These are phyloP conservation scores for Cotesia vestalis DNA, from an alignment of 1,140 invertebrate species.

Conservation along the genomic window DNA sequence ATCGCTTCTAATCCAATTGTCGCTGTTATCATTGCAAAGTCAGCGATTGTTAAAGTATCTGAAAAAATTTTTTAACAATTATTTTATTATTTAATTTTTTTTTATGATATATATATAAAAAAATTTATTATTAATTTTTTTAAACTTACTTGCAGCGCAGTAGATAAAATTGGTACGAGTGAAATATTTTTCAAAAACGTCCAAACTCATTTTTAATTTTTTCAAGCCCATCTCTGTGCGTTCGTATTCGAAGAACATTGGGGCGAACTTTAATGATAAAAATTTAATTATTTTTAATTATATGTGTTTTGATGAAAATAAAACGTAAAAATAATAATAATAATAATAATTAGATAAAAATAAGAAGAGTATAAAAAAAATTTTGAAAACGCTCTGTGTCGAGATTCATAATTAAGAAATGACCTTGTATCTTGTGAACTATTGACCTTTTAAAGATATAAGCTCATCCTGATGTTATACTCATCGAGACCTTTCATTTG, in stretches of 20 bases:
- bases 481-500: no score
- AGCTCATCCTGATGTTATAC: no score
- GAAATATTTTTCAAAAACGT: slow-evolving; percentile 76
- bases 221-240: slow-evolving; percentile 72
- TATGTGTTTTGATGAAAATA: no score
- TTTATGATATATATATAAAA: neutral
- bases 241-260: slow-evolving; percentile 78
- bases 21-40: slow-evolving; percentile 75
- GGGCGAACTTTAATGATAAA: slow-evolving; percentile 66
- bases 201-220: slow-evolving; percentile 72
- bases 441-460: no score
- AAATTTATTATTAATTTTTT: neutral
- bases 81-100: neutral
- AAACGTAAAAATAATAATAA: no score
- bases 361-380: no score
- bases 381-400: no score
- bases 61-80: slow-evolving; percentile 11
- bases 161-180: slow-evolving; percentile 70
- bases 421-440: no score
- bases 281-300: neutral
- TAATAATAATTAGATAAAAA: no score
- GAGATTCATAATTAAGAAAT: no score
- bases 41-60: slow-evolving; percentile 77
- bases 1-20: slow-evolving; percentile 79
- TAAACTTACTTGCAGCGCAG: slow-evolving; percentile 68